Evolutionary conservation across 2,888 invertebrate species (phyloP).

Genomic region (Conomelus anceps): DNA sequence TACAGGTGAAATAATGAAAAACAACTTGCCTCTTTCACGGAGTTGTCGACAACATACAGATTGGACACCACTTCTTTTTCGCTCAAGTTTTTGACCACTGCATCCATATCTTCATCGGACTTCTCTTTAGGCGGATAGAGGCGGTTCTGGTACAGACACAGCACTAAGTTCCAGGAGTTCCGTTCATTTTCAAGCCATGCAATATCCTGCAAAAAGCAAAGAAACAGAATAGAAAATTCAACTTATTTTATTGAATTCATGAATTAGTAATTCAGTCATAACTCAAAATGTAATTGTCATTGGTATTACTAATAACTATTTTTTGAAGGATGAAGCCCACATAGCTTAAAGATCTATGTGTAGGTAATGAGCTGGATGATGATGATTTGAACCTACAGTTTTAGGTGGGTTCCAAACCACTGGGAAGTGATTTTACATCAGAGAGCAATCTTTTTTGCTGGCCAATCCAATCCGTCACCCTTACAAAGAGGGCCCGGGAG

Average conservation of each 20-base stretch:
- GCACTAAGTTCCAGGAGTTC: conserved; percentile 81
- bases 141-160: conserved; percentile 76
- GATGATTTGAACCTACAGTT: no score
- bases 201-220: conserved; percentile 36
- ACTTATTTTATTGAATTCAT: not conserved
- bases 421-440: no score
- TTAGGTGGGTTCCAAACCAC: no score
- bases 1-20: no score
- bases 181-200: conserved; percentile 64
- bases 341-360: no score
- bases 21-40: conserved; percentile 43
- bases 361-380: no score
- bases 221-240: not conserved
- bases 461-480: no score
- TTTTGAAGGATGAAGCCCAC: no score
- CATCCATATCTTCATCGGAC: conserved; percentile 28
- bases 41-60: conserved; percentile 51
- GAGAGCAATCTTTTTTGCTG: no score
- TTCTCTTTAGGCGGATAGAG: conserved; percentile 41
- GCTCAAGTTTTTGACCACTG: conserved; percentile 43
- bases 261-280: not conserved
- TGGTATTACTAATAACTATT: no score
- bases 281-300: no score
- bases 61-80: conserved; percentile 54
- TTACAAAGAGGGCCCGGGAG: no score